A percentile compares a stretch with the other conserved stretches of the same genome.
Evolutionary conservation across 2,888 invertebrate genomes (phyloP).

Genomic region (Drosophila algonquin): DNA sequence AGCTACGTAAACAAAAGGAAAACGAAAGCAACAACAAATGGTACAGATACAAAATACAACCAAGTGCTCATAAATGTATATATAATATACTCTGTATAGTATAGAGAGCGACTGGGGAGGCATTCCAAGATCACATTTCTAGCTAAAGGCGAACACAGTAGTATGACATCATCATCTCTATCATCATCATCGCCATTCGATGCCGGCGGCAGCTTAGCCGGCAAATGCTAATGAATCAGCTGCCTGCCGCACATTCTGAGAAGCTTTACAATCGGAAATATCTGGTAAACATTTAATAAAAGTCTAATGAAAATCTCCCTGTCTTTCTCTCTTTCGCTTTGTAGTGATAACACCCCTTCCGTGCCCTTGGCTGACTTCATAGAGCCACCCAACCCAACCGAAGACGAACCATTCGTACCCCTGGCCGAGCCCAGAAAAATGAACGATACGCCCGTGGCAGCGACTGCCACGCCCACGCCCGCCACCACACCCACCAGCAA

Average conservation of each 20-base stretch:
- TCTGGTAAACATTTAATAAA: slow-evolving; percentile 14
- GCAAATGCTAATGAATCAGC: slow-evolving; percentile 66
- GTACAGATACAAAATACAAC: slow-evolving; percentile 14
- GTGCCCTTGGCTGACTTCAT: slow-evolving; percentile 65
- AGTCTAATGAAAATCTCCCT: neutral
- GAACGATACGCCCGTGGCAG: slow-evolving; percentile 53
- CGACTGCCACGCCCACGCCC: slow-evolving; percentile 40
- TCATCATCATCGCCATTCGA: slow-evolving; percentile 44
- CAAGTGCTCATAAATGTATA: slow-evolving; percentile 48
- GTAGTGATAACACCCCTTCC: slow-evolving; percentile 57
- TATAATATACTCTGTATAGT: neutral
- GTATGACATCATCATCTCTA: slow-evolving; percentile 41
- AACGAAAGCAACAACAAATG: slow-evolving; percentile 11
- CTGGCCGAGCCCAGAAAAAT: slow-evolving; percentile 56
- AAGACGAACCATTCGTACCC: slow-evolving; percentile 59
- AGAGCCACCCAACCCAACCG: slow-evolving; percentile 53
- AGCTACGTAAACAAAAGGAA: slow-evolving; percentile 44
- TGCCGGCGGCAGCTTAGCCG: slow-evolving; percentile 53
- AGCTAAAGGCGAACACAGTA: slow-evolving; percentile 13
- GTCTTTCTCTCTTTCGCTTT: neutral
- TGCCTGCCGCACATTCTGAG: slow-evolving; percentile 17
- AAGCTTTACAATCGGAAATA: slow-evolving; percentile 25
- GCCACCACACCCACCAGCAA: slow-evolving; percentile 37
- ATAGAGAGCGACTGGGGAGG: slow-evolving; percentile 7
- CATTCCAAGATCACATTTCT: slow-evolving; percentile 47